Conservation (phyloP, 2,113 vertebrate species). For the Etia nguti region DNA sequence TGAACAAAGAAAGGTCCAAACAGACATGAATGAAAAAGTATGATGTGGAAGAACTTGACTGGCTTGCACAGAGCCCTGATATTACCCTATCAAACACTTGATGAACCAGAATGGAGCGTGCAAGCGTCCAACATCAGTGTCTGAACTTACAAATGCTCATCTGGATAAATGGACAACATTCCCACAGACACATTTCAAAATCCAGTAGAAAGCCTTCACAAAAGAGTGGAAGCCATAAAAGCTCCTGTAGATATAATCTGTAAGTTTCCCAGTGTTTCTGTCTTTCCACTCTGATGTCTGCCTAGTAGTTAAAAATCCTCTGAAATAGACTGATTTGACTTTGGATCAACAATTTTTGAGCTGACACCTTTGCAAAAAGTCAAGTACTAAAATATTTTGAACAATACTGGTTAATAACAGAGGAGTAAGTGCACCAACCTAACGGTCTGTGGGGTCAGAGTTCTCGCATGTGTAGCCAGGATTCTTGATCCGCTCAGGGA, state of each 20-base stretch:
- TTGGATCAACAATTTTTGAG: neutral
- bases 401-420: neutral
- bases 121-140: neutral
- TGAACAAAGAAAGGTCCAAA: neutral
- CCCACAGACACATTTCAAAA: neutral
- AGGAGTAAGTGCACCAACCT: neutral
- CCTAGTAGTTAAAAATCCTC: neutral
- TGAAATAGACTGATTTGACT: neutral
- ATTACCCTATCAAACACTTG: neutral
- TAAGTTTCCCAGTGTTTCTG: neutral
- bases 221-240: neutral
- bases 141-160: neutral
- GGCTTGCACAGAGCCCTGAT: neutral
- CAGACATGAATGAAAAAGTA: neutral
- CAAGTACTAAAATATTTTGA: neutral
- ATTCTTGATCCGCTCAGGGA: neutral
- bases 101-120: neutral
- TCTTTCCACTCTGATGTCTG: neutral
- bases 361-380: neutral
- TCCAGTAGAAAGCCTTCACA: neutral
- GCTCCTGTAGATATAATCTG: neutral
- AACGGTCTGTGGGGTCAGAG: neutral
- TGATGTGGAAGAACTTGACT: neutral
- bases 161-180: neutral
- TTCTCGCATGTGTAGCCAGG: neutral